Percentiles rank a stretch among this genome's conserved stretches.
Conservation (phyloP, 2,888 invertebrate genomes). For the Melieria omissa region DNA sequence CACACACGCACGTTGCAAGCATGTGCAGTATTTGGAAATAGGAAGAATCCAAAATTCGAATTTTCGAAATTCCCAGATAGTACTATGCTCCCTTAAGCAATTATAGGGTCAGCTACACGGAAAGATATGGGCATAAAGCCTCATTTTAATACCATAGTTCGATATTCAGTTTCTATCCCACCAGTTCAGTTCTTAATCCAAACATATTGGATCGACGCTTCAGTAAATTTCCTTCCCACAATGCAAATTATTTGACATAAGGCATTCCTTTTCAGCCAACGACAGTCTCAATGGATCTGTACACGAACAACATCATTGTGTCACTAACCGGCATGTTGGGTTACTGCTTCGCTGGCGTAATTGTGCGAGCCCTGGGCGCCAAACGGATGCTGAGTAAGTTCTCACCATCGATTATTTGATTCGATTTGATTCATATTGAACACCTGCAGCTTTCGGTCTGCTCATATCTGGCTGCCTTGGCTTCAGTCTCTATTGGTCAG, state of each 20-base stretch:
- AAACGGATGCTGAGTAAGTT: conserved; percentile 70
- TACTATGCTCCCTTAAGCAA: too few species aligned
- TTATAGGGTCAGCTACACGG: too few species aligned
- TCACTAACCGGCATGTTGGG: conserved; percentile 73
- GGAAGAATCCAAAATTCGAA: too few species aligned
- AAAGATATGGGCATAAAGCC: too few species aligned
- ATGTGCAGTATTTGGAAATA: too few species aligned
- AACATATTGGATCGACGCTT: too few species aligned
- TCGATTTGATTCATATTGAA: not conserved
- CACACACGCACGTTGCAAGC: too few species aligned
- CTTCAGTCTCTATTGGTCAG: conserved; percentile 71
- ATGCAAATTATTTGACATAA: not conserved
- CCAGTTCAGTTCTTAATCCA: too few species aligned
- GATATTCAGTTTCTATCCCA: too few species aligned
- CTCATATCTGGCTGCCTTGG: conserved; percentile 69
- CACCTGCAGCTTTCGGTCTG: conserved; percentile 62
- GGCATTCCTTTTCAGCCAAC: conserved; percentile 53
- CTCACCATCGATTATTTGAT: not conserved
- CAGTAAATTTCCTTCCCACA: not conserved
- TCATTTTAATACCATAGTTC: too few species aligned
- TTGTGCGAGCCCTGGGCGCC: conserved; percentile 70
- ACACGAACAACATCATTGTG: conserved; percentile 77
- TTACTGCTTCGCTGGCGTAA: conserved; percentile 72
- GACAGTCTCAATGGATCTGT: conserved; percentile 72
- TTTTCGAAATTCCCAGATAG: too few species aligned